Conservation (phyloP, 1,140 invertebrate genomes). For the Euwallacea fornicatus region DNA sequence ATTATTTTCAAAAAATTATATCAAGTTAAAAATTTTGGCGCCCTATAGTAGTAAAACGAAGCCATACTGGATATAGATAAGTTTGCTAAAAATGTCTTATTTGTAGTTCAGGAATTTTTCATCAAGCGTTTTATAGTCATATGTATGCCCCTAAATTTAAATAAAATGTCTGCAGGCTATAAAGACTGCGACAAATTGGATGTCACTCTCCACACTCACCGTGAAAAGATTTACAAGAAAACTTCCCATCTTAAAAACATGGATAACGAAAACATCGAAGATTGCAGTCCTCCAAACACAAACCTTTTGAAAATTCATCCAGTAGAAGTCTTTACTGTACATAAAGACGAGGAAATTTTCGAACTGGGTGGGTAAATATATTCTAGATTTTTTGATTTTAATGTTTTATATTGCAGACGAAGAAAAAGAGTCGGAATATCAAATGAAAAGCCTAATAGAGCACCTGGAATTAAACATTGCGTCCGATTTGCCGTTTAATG, state of each 20-base stretch:
- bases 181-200: conserved; percentile 70
- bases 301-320: conserved; percentile 47
- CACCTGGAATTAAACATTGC: conserved; percentile 53
- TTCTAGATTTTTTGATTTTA: background rate
- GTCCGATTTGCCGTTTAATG: conserved; percentile 54
- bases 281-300: conserved; percentile 60
- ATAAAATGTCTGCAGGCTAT: conserved; percentile 59
- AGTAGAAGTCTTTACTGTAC: background rate
- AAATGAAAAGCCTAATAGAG: conserved; percentile 56
- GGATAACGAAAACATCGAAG: conserved; percentile 53
- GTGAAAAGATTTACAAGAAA: conserved; percentile 44
- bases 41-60: no score
- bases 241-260: conserved; percentile 50
- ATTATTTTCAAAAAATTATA: no score
- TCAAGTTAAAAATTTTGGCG: no score
- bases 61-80: no score
- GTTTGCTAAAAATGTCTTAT: no score
- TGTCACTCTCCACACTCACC: conserved; percentile 65
- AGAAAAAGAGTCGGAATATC: conserved; percentile 60
- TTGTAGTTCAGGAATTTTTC: no score
- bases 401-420: conserved; percentile 53
- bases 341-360: conserved; percentile 46
- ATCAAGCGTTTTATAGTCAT: no score
- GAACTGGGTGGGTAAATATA: conserved; percentile 38
- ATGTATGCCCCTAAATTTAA: no score